Evolutionary conservation across 2,797 vertebrate genomes (phyloP), one percentile per base, ranked within the genome.

Genomic region (Pygocentrus nattereri): DNA sequence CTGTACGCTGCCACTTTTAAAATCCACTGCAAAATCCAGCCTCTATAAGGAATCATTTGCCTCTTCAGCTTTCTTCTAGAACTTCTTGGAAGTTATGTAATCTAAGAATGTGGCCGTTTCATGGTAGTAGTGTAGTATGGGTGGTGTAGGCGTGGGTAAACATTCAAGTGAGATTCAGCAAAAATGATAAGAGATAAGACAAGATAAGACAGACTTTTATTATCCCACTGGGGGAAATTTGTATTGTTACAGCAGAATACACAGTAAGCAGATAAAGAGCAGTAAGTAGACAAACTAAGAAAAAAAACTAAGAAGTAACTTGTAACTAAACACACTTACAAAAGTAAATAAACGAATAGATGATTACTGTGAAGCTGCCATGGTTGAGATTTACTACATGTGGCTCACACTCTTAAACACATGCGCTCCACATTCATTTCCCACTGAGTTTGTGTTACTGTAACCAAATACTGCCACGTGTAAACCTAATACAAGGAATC

Each of bases 61-160:
- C 21, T n/a, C 19, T 21, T 78, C 31, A n/a, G 19, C 27, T 65
- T 21, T 4, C 13, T 19, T n/a, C 6, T 44, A 54, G 65, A 78
- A 70, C 34, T 47, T 70, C 65, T 25, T 58, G 27, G 23, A 78
- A 59, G 8, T 78, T 44, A 59, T 59, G 65, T 78, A 70, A 69
- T 47, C 12, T 59, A 16, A 12, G 3, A 58, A 12, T 58, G 18
- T 70, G 23, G n/a, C 41, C 11, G 12, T 56, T 56, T 56, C 52
- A n/a, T 21, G 16, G 52, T 56, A 56, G 21, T 7, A 56, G 52
- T 21, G 52, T 56, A 44, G 52, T 56, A n/a, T 56, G 52, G 15
- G 21, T n/a, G 52, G 4, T 56, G 7, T 56, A n/a, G 4, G 21
- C 6, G 52, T 0, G 52, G 52, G 21, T 12, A 44, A 12, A 11